Base-by-base conservation (phyloP, 1,140 invertebrate species). In the Drepana arcuata region DNA sequence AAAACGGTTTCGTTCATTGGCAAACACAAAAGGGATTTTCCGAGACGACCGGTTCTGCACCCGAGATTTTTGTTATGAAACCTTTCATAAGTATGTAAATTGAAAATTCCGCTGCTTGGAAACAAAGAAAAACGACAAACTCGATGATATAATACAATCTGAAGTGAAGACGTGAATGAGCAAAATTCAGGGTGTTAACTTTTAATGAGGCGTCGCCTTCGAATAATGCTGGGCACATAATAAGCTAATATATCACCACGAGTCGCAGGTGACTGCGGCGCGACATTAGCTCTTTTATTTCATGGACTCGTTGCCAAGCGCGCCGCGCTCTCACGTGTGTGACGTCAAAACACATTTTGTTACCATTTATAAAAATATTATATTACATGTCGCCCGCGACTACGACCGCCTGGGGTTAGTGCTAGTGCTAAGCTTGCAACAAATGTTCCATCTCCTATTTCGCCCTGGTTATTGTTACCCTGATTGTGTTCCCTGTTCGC, bases 31-130 rank as follows among this genome's bases (percentile, higher is more conserved):
- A 33, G 31, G 39, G 33, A 41, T 42, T 31, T 46, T 39, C 33
- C 16, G 23, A 29, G 18, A 34, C 33, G 43, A 50, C 34, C 42
- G 35, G 40, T 52, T 52, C 10, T 42, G 42, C 25, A 37, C 21
- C 33, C 15, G 35, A 25, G 34, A 42, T 50, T 47, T 50, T 44
- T 47, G 30, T 41, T 43, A 34, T 37, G 37, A 42, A 43, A 50
- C 40, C 39, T 40, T 55, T 46, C 40, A 49, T 53, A 57, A 57
- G 45, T 46, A 53, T 57, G 45, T 48, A 53, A 53, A 57, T 57
- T 57, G 46, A 43, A 48, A 49, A 42, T 57, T 47, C 43, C 40
- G 41, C 10, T 48, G 40, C 32, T 15, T 35, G 14, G 31, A 42
- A 33, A 51, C 26, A 48, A 26, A 48, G 41, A 48, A 42, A 41